Evolutionary conservation across 2,113 vertebrate genomes (phyloP).

Genomic region (Hippopotamus amphibius): DNA sequence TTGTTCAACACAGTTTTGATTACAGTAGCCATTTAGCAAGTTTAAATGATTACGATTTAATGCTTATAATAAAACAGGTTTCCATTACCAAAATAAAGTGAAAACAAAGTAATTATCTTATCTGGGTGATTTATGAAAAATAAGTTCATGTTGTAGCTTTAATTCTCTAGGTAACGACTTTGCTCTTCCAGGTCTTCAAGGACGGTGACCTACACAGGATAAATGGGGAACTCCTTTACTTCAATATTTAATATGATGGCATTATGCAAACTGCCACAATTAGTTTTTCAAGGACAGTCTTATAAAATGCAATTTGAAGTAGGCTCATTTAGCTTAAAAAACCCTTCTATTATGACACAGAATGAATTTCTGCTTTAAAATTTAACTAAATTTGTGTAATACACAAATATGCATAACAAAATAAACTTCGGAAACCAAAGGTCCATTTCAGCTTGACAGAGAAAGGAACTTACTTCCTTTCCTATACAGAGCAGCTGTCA

Average conservation of each 20-base stretch:
- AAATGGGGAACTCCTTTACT: background rate
- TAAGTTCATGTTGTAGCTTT: background rate
- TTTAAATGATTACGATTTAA: slow-evolving; percentile 34
- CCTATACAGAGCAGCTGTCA: background rate
- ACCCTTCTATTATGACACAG: background rate
- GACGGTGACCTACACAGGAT: background rate
- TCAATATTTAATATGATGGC: background rate
- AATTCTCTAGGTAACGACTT: background rate
- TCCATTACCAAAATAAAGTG: background rate
- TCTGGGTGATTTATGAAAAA: background rate
- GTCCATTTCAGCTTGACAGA: background rate
- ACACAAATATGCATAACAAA: background rate
- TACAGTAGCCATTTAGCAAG: background rate
- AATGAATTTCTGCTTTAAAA: background rate
- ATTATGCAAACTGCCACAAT: background rate
- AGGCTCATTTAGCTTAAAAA: background rate
- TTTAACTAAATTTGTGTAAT: background rate
- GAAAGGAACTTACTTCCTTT: background rate
- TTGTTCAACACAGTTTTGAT: background rate
- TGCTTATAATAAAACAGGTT: background rate
- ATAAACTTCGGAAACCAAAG: background rate
- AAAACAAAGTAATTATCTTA: background rate
- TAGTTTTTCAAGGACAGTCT: background rate
- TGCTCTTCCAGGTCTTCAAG: background rate
- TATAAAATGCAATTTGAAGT: background rate